Percentiles rank a stretch among this genome's conserved stretches.
Conservation (phyloP, 2,888 invertebrate genomes). For the Acleris holmiana region DNA sequence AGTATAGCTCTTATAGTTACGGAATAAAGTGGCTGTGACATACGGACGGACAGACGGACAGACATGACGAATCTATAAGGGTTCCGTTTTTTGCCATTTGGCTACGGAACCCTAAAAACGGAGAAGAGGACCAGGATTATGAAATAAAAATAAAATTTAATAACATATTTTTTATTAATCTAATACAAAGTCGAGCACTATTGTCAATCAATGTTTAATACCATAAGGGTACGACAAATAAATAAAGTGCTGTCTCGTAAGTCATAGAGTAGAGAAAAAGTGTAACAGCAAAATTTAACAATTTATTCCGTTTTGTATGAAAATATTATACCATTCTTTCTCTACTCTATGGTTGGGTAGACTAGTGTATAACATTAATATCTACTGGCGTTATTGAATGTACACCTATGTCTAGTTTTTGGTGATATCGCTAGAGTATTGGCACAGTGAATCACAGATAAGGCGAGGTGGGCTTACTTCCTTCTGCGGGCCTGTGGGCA, state of each 20-base stretch:
- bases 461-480: slow-evolving; percentile 54
- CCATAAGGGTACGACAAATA: slow-evolving; percentile 52
- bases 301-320: not conserved
- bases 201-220: slow-evolving; percentile 46
- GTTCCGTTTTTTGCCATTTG: too few species aligned
- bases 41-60: too few species aligned
- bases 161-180: slow-evolving; percentile 57
- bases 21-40: too few species aligned
- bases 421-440: slow-evolving; percentile 37
- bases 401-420: slow-evolving; percentile 39
- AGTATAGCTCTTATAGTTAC: too few species aligned
- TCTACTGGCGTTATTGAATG: slow-evolving; percentile 23
- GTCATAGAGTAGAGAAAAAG: slow-evolving; percentile 35
- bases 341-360: slow-evolving; percentile 30
- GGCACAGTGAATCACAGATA: slow-evolving; percentile 50
- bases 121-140: not conserved
- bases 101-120: too few species aligned
- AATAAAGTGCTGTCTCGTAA: slow-evolving; percentile 38
- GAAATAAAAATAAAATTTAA: slow-evolving; percentile 43
- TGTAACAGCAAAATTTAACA: not conserved
- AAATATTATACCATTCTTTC: slow-evolving; percentile 22
- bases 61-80: too few species aligned
- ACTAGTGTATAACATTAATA: slow-evolving; percentile 12
- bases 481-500: slow-evolving; percentile 68
- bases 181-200: slow-evolving; percentile 57